phyloP scores from a whole-genome alignment of 2,113 vertebrate genomes.

The Gambusia affinis region DNA sequence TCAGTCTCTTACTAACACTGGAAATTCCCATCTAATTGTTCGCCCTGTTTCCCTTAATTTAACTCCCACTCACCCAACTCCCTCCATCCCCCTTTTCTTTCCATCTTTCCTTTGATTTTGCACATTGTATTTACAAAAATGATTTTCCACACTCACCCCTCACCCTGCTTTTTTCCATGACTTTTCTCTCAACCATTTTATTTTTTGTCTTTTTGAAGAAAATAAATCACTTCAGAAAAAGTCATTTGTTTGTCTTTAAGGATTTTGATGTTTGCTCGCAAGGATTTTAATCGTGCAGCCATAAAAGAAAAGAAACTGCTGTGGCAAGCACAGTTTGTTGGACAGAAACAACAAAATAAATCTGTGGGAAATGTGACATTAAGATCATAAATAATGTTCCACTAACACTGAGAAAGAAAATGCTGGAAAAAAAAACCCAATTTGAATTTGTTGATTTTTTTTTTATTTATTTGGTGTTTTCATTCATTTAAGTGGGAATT shows the following conservation, averaged over 20 bases:
- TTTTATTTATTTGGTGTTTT: neutral
- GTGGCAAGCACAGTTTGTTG: neutral
- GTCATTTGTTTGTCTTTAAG: neutral
- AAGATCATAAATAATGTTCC: neutral
- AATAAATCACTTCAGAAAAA: neutral
- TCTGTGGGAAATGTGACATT: neutral
- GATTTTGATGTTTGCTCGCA: neutral
- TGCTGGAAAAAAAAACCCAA: neutral
- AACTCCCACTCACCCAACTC: slow-evolving; percentile 66
- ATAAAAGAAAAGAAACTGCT: neutral
- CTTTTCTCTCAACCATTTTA: slow-evolving; percentile 18
- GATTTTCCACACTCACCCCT: slow-evolving; percentile 57
- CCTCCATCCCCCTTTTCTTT: slow-evolving; percentile 67
- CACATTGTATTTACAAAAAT: slow-evolving; percentile 62
- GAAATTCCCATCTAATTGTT: slow-evolving; percentile 71
- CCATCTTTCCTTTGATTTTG: slow-evolving; percentile 58
- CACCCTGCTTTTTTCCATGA: slow-evolving; percentile 40
- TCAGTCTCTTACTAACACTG: slow-evolving; percentile 61
- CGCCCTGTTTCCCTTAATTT: slow-evolving; percentile 59
- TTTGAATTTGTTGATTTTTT: neutral
- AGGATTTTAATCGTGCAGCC: neutral
- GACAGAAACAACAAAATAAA: neutral
- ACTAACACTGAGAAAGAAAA: neutral
- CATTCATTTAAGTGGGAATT: neutral
- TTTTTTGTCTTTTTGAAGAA: neutral